These are phyloP conservation scores for Lepus americanus DNA, from an alignment of 2,113 vertebrate species.

Conservation along the genomic window DNA sequence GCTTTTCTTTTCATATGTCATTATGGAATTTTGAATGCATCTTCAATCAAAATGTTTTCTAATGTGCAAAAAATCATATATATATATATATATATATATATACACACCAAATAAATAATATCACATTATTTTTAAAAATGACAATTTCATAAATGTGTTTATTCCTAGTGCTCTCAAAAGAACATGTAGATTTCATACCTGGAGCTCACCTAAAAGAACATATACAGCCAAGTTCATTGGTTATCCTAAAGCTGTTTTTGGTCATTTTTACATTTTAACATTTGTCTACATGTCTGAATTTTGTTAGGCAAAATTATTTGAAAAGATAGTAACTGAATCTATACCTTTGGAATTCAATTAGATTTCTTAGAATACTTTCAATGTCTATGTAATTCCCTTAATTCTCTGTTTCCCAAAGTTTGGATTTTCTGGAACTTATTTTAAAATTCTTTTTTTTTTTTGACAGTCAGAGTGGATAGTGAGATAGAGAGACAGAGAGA, in stretches of 20 bases:
- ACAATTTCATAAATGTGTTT: not conserved
- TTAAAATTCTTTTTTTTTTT: not conserved
- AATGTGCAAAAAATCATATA: not conserved
- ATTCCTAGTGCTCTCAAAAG: not conserved
- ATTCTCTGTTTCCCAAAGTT: not conserved
- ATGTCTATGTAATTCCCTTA: not conserved
- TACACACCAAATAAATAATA: not conserved
- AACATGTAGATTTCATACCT: not conserved
- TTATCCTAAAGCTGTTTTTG: not conserved
- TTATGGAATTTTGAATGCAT: not conserved
- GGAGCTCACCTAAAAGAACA: not conserved
- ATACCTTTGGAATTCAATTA: not conserved
- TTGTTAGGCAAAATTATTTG: not conserved
- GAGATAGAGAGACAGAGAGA: too few species aligned
- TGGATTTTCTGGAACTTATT: not conserved
- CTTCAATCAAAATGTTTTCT: not conserved
- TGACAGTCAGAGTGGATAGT: too few species aligned
- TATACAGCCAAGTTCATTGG: not conserved
- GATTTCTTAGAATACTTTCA: constrained; percentile 28
- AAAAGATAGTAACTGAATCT: not conserved
- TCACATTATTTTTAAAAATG: not conserved
- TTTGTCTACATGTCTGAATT: not conserved
- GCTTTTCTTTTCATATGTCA: not conserved
- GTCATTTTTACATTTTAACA: not conserved
- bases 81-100: too few species aligned